Evolutionary conservation across 2,113 vertebrate genomes (phyloP).

Genomic region (Thermophis baileyi): DNA sequence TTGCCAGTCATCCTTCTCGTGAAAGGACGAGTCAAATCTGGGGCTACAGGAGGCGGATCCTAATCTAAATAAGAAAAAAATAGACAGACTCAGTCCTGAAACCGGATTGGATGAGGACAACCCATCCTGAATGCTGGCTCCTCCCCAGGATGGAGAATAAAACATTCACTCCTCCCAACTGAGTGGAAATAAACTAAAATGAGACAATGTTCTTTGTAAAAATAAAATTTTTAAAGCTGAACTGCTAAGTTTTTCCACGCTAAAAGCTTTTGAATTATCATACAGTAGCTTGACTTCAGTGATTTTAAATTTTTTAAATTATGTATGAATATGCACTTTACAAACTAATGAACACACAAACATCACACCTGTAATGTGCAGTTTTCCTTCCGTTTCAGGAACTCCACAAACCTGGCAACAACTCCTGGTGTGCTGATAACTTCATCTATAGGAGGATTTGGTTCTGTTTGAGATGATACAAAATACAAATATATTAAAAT

Average conservation of each 20-base stretch:
- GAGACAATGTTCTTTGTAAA: background rate
- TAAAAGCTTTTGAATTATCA: background rate
- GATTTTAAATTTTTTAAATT: background rate
- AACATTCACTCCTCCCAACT: background rate
- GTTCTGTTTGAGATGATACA: slow-evolving; percentile 75
- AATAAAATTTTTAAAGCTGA: background rate
- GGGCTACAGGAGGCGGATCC: too few species aligned
- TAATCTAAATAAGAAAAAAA: too few species aligned
- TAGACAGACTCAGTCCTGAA: too few species aligned
- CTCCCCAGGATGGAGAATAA: too few species aligned
- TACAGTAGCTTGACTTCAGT: background rate
- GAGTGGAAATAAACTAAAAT: background rate
- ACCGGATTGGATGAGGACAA: too few species aligned
- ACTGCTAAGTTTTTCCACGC: background rate
- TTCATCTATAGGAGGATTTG: slow-evolving; percentile 97
- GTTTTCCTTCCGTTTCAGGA: slow-evolving; percentile 94
- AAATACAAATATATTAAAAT: background rate
- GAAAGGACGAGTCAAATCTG: too few species aligned
- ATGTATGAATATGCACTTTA: background rate
- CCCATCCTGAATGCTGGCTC: too few species aligned
- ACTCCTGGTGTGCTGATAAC: slow-evolving; percentile 93
- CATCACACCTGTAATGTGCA: slow-evolving; percentile 90
- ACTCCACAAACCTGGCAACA: slow-evolving; percentile 95
- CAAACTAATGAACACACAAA: background rate
- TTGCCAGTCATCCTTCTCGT: too few species aligned